Evolutionary conservation across 2,888 invertebrate genomes (phyloP), one percentile per base, ranked within the genome.

Genomic region (Andrena bucephala): DNA sequence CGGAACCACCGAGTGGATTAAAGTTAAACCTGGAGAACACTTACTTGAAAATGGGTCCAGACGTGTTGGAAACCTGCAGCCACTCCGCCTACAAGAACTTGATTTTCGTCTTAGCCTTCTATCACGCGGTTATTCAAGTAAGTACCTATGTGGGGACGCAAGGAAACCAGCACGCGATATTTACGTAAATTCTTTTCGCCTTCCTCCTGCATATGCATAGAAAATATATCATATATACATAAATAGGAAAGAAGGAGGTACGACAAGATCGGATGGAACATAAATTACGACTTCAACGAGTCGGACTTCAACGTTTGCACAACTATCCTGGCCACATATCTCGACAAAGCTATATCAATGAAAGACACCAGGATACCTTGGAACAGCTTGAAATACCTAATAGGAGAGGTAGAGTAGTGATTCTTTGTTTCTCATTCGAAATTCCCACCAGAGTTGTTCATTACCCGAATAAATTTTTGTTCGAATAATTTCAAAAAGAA

Each of bases 251-350:
- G 99, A 63, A 96, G 98, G 85, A 98, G 98, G 93, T 99, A 98
- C 93, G 98, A 97, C 91, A 98, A 98, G 94, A 97, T 98, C 76
- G 99, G 99, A 0, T 99, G 98, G 98, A 99, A 99, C 93, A 97
- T 98, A 85, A 95, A 96, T 71, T 99, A 99, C 94, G 98, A 99
- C 94, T 99, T 99, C 94, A 98, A 98, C 94, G 97, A 98, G 94
- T 97, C 98, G 0, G 99, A 99, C 94, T 98, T 98, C 94, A 96
- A 96, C 81, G 98, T 98, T 48, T 98, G 98, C 94, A 96, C 97
- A 90, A 96, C 96, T 93, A 98, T 99, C 83, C 94, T 99, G 81
- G 96, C 97, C 85, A 98, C 97, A 2, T 99, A 98, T 94, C 94
- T 99, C 72, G 96, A 96, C 24, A 97, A 98, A 87, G 96, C 96